Evolutionary conservation across 2,797 vertebrate species (phyloP), one percentile per base, ranked within the genome.

Genomic region (Macroramphosus scolopax): DNA sequence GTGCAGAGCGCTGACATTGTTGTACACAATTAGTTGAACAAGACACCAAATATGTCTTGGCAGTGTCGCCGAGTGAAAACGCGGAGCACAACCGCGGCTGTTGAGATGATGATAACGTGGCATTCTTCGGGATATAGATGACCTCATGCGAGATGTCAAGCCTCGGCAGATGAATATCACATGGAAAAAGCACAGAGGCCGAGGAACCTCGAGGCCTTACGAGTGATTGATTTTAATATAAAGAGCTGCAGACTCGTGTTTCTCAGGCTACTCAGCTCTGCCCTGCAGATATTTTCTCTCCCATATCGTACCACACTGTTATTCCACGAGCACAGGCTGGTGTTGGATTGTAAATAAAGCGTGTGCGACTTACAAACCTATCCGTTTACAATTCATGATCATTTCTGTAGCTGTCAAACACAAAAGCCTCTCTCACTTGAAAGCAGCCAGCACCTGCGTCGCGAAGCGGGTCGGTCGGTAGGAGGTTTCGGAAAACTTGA

Each of bases 371-470:
- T n/a, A n/a, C n/a, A n/a, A n/a, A n/a, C n/a, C n/a, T n/a, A n/a
- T n/a, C n/a, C n/a, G n/a, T n/a, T n/a, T n/a, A n/a, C n/a, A n/a
- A n/a, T n/a, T n/a, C n/a, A n/a, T n/a, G n/a, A n/a, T n/a, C n/a
- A n/a, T n/a, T n/a, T n/a, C n/a, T n/a, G n/a, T n/a, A n/a, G n/a
- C n/a, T n/a, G n/a, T n/a, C n/a, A 22, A 24, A 13, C 58, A 37
- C 31, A 42, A 20, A 38, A 32, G 45, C 14, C 0, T 28, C 11
- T 17, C 53, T 35, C 31, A 26, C 43, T 25, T 14, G 18, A 78
- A 81, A 17, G 65, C 68, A 68, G 63, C 17, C 68, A 48, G 49
- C 81, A 85, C 77, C 86, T 87, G 84, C 69, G 30, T 4, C 0
- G 12, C 12, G 17, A 57, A 39, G 59, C 17, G 1, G 33, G n/a